Conservation (phyloP, 2,888 invertebrate genomes). For the Trisateles emortualis region DNA sequence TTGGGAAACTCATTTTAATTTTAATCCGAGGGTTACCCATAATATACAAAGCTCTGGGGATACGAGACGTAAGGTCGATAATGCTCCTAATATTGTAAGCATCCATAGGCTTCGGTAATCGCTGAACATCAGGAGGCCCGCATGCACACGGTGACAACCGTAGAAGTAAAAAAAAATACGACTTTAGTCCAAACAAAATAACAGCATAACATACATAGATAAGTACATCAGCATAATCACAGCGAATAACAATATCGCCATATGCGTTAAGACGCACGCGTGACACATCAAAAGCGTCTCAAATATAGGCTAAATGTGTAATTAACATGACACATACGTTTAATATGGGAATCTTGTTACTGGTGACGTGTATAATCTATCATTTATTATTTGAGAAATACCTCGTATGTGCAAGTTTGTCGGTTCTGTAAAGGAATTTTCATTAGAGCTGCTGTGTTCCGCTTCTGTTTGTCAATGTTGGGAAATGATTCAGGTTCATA, state of each 20-base stretch:
- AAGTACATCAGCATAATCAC: neutral
- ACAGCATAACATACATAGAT: neutral
- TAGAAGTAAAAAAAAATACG: too few relatives aligned
- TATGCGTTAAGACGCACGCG: slow-evolving; percentile 31
- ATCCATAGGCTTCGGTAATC: too few relatives aligned
- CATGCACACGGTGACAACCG: too few relatives aligned
- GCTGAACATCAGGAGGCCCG: too few relatives aligned
- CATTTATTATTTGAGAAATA: slow-evolving; percentile 57
- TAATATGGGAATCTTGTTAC: slow-evolving; percentile 65
- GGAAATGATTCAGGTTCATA: neutral
- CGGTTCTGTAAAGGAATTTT: slow-evolving; percentile 25
- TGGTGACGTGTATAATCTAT: slow-evolving; percentile 58
- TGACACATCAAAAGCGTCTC: slow-evolving; percentile 29
- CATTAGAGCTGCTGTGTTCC: slow-evolving; percentile 27
- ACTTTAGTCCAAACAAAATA: too few relatives aligned
- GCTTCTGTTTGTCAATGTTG: neutral
- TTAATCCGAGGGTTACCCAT: too few relatives aligned
- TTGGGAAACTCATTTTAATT: too few relatives aligned
- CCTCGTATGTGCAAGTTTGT: slow-evolving; percentile 13
- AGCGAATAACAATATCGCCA: slow-evolving; percentile 26
- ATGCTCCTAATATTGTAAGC: too few relatives aligned
- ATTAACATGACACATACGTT: slow-evolving; percentile 58
- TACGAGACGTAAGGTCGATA: too few relatives aligned
- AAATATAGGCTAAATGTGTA: slow-evolving; percentile 34
- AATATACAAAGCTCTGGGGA: too few relatives aligned